Evolutionary conservation across 2,888 invertebrate species (phyloP).

Genomic region (Vesta saturnalis): DNA sequence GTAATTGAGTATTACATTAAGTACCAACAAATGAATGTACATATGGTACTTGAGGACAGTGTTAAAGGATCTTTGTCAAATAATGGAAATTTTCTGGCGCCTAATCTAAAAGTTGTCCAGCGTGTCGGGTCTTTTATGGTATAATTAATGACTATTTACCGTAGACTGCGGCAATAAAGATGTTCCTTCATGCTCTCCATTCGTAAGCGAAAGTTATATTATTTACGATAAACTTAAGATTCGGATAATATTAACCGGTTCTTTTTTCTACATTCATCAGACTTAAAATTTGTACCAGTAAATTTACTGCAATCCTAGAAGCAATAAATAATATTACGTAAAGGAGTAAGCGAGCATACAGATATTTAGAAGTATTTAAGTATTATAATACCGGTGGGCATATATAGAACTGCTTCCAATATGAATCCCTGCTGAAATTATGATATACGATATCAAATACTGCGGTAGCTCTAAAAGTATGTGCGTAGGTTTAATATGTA

Average conservation of each 20-base stretch:
- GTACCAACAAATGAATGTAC: conserved; percentile 10
- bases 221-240: conserved; percentile 23
- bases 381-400: conserved; percentile 51
- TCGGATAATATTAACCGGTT: conserved; percentile 32
- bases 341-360: conserved; percentile 28
- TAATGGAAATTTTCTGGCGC: conserved; percentile 55
- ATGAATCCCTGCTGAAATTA: conserved; percentile 53
- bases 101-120: conserved; percentile 48
- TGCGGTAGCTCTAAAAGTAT: conserved; percentile 53
- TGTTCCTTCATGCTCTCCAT: conserved; percentile 43
- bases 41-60: conserved; percentile 15
- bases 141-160: conserved; percentile 49
- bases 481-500: conserved; percentile 53
- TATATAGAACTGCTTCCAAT: conserved; percentile 51
- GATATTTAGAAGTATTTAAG: conserved; percentile 41
- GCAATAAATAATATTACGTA: conserved; percentile 34
- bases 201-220: conserved; percentile 40
- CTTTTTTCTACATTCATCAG: conserved; percentile 2
- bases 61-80: conserved; percentile 37
- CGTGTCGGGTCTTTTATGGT: conserved; percentile 51
- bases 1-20: conserved; percentile 19
- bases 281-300: conserved; percentile 30
- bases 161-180: conserved; percentile 47
- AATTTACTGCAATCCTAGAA: conserved; percentile 22
- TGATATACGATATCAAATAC: conserved; percentile 53